Evolutionary conservation across 2,797 vertebrate genomes (phyloP), one percentile per base, ranked within the genome.

Genomic region (Pampus argenteus): DNA sequence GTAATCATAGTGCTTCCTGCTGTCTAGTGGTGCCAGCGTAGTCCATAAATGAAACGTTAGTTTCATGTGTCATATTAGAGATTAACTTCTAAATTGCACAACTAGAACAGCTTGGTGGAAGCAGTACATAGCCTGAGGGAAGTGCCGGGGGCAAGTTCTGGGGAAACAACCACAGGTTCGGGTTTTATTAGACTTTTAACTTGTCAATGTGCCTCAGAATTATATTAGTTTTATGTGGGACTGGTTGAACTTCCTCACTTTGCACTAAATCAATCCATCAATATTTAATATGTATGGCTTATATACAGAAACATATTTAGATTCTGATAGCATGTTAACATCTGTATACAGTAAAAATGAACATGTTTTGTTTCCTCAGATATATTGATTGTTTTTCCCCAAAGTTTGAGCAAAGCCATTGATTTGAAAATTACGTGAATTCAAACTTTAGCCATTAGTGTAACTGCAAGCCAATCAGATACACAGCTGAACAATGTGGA

Each of bases 371-470:
- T 58, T 75, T 57, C 29, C 61, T 64, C 49, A 31, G 40, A 49
- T 58, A 3, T 38, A 83, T 70, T 42, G 63, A 87, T 77, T 64
- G 58, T 63, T 79, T 62, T 28, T 65, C 38, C 25, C 17, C 11
- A 52, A 63, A 29, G 28, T 40, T 48, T 34, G 9, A 51, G 45
- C 26, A 57, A 50, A 52, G 23, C n/a, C 68, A 51, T 48, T 82
- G 67, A 83, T 76, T 73, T 77, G 40, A 45, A 75, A 73, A 73
- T 60, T 5, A 80, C 66, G 56, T 0, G 2, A 66, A 70, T 64
- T 73, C 13, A 71, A 58, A 78, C 50, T 22, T 29, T 29, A 9
- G 51, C 57, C 20, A 38, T 75, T 64, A 52, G 42, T 54, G 49
- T 72, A 49, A 49, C 54, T 38, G 56, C 47, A 6, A 54, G 48